Conservation (phyloP, 1,140 invertebrate genomes). For the Meteorus sp. region DNA sequence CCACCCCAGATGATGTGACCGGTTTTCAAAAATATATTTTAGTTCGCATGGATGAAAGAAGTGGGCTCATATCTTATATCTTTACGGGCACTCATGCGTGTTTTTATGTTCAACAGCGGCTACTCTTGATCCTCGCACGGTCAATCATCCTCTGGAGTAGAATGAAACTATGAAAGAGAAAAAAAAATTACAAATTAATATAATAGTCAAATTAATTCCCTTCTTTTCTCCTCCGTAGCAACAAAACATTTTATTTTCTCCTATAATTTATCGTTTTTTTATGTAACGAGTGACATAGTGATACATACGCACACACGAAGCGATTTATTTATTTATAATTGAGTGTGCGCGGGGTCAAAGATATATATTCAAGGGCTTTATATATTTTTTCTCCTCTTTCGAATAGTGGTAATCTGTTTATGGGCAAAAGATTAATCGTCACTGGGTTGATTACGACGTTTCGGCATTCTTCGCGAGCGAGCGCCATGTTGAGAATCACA, state of each 20-base stretch:
- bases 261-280: too few species aligned
- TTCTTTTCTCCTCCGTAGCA: too few species aligned
- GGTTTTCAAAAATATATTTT: conserved; percentile 17
- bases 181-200: too few species aligned
- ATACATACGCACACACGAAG: too few species aligned
- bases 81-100: conserved; percentile 3
- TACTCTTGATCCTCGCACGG: conserved; percentile 16
- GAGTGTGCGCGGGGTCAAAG: too few species aligned
- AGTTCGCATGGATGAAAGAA: background rate
- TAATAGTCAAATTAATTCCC: too few species aligned
- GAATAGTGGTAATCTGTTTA: too few species aligned
- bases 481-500: background rate
- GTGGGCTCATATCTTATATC: conserved; percentile 9
- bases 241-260: too few species aligned
- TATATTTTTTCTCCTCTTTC: background rate
- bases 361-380: too few species aligned
- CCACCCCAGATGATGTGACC: conserved; percentile 16
- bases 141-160: conserved; percentile 1
- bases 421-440: conserved; percentile 23
- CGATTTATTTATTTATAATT: too few species aligned
- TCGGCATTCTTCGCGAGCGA: conserved; percentile 12
- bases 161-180: background rate
- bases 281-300: too few species aligned
- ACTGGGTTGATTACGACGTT: conserved; percentile 23
- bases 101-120: conserved; percentile 12